Evolutionary conservation across 53 echinoderm and acorn worm species (phyloP).

Genomic region (Holothuria scabra): DNA sequence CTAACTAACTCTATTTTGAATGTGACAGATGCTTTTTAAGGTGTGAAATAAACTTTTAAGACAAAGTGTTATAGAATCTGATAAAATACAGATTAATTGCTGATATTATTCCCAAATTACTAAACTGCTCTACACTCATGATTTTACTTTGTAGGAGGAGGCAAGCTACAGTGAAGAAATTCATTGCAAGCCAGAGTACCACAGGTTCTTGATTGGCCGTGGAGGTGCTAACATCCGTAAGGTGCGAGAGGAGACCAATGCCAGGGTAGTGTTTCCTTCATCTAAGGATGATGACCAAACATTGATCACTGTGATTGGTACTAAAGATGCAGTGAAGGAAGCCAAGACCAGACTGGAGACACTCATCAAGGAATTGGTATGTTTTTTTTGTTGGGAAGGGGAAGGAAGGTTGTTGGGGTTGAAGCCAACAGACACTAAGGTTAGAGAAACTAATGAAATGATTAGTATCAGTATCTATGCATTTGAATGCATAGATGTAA

Average conservation of each 20-base stretch:
- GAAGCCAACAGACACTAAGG: constrained; percentile 67
- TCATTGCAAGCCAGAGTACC: constrained; percentile 95
- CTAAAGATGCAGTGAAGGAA: constrained; percentile 78
- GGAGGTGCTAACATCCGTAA: constrained; percentile 97
- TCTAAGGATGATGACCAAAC: constrained; percentile 91
- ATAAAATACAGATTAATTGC: too few relatives aligned
- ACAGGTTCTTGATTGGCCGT: constrained; percentile 95
- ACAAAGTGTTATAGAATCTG: too few relatives aligned
- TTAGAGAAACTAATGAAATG: constrained; percentile 72
- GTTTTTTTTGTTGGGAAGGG: constrained; percentile 10
- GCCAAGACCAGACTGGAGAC: constrained; percentile 74
- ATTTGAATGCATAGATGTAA: background rate
- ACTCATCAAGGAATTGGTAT: constrained; percentile 92
- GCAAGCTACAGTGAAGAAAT: constrained; percentile 83
- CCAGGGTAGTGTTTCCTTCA: constrained; percentile 89
- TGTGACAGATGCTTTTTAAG: too few relatives aligned
- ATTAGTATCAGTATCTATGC: constrained; percentile 57
- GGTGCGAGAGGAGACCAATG: constrained; percentile 93
- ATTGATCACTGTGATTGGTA: constrained; percentile 88
- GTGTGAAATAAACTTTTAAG: too few relatives aligned
- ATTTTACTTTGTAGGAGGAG: constrained; percentile 69
- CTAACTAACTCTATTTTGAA: too few relatives aligned
- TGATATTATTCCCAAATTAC: too few relatives aligned
- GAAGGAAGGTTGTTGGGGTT: constrained; percentile 58
- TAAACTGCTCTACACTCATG: too few relatives aligned